phyloP scores from a whole-genome alignment of 2,113 vertebrate genomes.

The Eidolon helvum region DNA sequence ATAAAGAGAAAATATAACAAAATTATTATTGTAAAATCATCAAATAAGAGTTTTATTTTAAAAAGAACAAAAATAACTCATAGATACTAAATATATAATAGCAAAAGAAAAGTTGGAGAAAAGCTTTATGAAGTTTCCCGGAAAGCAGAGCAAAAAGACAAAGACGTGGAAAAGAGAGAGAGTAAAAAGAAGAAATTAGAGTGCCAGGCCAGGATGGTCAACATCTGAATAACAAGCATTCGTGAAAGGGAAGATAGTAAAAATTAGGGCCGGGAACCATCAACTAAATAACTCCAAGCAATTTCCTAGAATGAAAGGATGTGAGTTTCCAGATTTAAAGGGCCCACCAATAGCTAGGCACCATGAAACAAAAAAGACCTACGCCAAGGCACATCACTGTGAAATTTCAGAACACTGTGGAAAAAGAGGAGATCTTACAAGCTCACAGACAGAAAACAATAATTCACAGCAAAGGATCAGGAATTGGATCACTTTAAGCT shows the following conservation, averaged over 20 bases:
- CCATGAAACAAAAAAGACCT: not conserved
- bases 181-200: not conserved
- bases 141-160: slow-evolving; percentile 30
- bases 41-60: not conserved
- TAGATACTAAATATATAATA: not conserved
- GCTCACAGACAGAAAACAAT: slow-evolving; percentile 10
- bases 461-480: slow-evolving; percentile 9
- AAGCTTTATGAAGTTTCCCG: not conserved
- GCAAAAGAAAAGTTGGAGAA: not conserved
- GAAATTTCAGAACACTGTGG: slow-evolving; percentile 4
- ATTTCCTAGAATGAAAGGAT: not conserved
- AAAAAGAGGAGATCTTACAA: not conserved
- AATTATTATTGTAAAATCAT: slow-evolving; percentile 29
- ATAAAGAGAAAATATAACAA: not conserved
- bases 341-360: not conserved
- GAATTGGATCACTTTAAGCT: not conserved
- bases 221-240: not conserved
- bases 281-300: not conserved
- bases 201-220: not conserved
- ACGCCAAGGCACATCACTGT: not conserved
- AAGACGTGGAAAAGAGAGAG: not conserved
- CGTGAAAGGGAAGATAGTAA: not conserved
- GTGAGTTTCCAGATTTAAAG: not conserved
- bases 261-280: not conserved
- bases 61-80: slow-evolving; percentile 40